Evolutionary conservation across 2,797 vertebrate species (phyloP).

Genomic region (Bryconaethiops microstoma): DNA sequence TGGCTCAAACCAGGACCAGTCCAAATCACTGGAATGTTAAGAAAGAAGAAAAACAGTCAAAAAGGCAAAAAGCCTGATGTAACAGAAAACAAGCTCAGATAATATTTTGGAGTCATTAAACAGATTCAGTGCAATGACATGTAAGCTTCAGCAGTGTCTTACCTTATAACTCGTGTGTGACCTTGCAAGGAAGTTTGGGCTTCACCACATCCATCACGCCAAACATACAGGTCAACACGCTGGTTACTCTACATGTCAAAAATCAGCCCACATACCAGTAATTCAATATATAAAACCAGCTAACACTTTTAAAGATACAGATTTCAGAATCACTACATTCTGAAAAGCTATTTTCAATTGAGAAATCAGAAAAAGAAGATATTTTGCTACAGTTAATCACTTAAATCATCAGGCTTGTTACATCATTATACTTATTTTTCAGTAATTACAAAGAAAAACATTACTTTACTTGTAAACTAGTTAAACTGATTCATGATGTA

Average conservation of each 20-base stretch:
- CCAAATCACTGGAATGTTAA: slow-evolving; percentile 84
- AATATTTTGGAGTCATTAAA: background rate
- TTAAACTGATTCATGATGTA: background rate
- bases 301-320: background rate
- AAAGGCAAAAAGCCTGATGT: background rate
- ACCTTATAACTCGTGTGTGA: slow-evolving; percentile 98
- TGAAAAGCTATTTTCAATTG: too few relatives aligned
- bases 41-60: background rate
- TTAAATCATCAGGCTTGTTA: background rate
- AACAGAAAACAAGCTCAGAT: background rate
- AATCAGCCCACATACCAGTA: background rate
- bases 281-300: background rate
- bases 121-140: background rate
- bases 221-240: slow-evolving; percentile 93
- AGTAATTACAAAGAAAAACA: background rate
- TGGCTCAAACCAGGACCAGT: slow-evolving; percentile 96
- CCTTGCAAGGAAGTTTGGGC: slow-evolving; percentile 91
- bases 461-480: too few relatives aligned
- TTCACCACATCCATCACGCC: slow-evolving; percentile 90
- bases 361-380: too few relatives aligned
- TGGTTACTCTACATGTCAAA: slow-evolving; percentile 88
- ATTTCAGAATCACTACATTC: too few relatives aligned
- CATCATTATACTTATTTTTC: background rate
- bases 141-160: slow-evolving; percentile 22
- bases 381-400: background rate